A percentile compares a stretch with the other conserved stretches of the same genome.
These are phyloP conservation scores for Okamejei kenojei DNA, from an alignment of 2,797 vertebrate genomes.

Conservation along the genomic window DNA sequence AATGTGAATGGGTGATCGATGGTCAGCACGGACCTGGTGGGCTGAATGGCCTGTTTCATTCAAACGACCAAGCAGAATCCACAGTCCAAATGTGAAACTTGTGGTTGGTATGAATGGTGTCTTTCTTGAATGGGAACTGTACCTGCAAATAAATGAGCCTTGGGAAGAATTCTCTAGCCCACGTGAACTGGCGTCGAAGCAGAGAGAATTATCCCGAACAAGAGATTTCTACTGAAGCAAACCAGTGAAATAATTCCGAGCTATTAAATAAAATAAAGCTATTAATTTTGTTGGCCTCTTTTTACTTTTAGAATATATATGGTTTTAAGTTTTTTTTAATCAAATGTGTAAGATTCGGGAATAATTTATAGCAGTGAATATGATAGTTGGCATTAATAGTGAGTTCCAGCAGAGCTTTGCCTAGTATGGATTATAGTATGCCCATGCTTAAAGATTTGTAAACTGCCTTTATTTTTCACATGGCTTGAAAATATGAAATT, in stretches of 20 bases:
- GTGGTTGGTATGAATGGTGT: not conserved
- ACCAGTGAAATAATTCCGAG: not conserved
- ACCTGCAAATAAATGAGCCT: not conserved
- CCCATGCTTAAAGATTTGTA: slow-evolving; percentile 4
- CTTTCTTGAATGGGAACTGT: not conserved
- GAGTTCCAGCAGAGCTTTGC: not conserved
- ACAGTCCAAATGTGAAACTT: not conserved
- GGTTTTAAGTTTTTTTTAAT: not conserved
- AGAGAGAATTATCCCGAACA: not conserved
- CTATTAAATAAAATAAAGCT: slow-evolving; percentile 15
- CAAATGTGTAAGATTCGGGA: slow-evolving; percentile 23
- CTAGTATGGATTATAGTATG: not conserved
- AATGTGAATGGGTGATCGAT: too few relatives aligned
- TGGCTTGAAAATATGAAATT: not conserved
- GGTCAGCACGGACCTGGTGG: too few relatives aligned
- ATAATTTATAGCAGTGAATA: slow-evolving; percentile 14
- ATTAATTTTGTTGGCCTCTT: not conserved
- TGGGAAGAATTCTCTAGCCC: not conserved
- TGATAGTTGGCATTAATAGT: not conserved
- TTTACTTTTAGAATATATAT: not conserved
- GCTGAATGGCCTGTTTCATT: too few relatives aligned
- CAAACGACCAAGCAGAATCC: not conserved
- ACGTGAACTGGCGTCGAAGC: not conserved
- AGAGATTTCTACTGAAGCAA: not conserved
- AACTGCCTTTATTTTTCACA: not conserved